Evolutionary conservation across 2,888 invertebrate genomes (phyloP).

Genomic region (Galeruca laticollis): DNA sequence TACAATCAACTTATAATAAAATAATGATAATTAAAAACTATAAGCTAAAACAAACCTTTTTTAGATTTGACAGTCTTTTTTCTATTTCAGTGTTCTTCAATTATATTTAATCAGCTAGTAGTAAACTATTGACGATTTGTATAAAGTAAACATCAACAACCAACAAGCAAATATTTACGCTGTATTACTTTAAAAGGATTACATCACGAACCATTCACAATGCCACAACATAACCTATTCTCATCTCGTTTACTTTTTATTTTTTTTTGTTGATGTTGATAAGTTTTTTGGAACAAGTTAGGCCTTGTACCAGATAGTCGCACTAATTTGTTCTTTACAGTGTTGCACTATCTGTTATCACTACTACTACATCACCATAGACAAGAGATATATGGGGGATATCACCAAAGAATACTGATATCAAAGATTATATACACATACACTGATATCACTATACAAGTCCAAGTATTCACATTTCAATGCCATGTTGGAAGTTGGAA

Average conservation of each 20-base stretch:
- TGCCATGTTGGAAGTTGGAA: background rate
- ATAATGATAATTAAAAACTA: constrained; percentile 34
- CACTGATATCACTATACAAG: background rate
- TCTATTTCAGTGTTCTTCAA: constrained; percentile 18
- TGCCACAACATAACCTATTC: constrained; percentile 51
- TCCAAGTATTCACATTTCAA: background rate
- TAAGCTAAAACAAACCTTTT: constrained; percentile 39
- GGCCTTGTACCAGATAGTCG: constrained; percentile 9
- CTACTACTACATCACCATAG: background rate
- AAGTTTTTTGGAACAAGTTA: constrained; percentile 23
- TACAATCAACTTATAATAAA: constrained; percentile 38
- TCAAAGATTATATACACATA: too few relatives aligned
- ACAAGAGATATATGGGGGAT: too few relatives aligned
- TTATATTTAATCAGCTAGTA: constrained; percentile 14
- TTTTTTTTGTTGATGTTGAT: constrained; percentile 47
- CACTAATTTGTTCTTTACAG: background rate
- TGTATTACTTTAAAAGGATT: constrained; percentile 50
- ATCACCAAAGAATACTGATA: too few relatives aligned
- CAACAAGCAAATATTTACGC: constrained; percentile 54
- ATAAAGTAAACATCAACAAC: constrained; percentile 47
- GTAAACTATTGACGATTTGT: constrained; percentile 31
- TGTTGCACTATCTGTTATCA: background rate
- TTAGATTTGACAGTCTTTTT: constrained; percentile 25
- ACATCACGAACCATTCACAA: constrained; percentile 46
- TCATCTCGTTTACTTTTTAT: constrained; percentile 26